phyloP scores from a whole-genome alignment of 2,113 vertebrate genomes.

The Apteryx owenii region DNA sequence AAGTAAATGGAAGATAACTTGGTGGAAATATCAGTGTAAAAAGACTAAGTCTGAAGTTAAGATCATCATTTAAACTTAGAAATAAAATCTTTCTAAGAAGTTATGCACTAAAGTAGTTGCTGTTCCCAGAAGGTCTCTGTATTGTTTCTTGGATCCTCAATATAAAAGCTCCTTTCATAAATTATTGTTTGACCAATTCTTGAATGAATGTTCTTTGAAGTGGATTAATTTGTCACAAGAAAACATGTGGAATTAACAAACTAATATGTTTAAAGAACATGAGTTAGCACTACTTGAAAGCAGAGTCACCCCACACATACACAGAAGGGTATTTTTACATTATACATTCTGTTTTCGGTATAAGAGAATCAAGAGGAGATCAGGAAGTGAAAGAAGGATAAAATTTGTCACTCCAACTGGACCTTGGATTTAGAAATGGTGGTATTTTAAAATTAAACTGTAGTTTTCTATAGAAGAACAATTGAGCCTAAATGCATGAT shows the following conservation, averaged over 20 bases:
- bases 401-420: not conserved
- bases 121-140: not conserved
- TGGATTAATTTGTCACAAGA: not conserved
- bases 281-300: not conserved
- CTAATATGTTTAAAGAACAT: not conserved
- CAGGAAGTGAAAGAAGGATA: not conserved
- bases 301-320: not conserved
- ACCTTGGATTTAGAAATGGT: not conserved
- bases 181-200: slow-evolving; percentile 10
- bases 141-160: slow-evolving; percentile 14
- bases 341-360: not conserved
- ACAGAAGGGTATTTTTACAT: not conserved
- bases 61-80: not conserved
- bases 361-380: not conserved
- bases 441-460: not conserved
- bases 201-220: slow-evolving; percentile 6
- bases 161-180: slow-evolving; percentile 45
- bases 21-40: not conserved
- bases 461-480: not conserved
- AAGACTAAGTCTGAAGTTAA: not conserved
- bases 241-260: not conserved
- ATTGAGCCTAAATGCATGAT: not conserved
- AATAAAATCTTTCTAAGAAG: not conserved
- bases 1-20: not conserved
- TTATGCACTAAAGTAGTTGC: not conserved